Evolutionary conservation across 1,140 invertebrate genomes (phyloP), one percentile per base, ranked within the genome.

Genomic region (Orussus abietinus): DNA sequence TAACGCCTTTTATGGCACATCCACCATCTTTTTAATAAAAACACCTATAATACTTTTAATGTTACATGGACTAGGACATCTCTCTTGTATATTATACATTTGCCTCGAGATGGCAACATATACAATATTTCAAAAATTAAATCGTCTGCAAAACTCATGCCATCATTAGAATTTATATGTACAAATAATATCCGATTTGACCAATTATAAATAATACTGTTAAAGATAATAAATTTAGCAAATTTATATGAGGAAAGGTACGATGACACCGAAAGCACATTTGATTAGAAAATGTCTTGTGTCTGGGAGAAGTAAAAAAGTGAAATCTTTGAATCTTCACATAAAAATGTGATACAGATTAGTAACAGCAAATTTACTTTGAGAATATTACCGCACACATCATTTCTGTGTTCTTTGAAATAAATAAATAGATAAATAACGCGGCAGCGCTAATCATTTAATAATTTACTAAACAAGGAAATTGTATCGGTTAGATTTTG

Each of bases 181-280:
- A 53, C 44, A 61, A 51, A 58, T 44, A 48, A 55, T 50, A 50
- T 56, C 49, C 47, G 37, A 50, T 51, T 22, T 22, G 13, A 57
- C 41, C 37, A 51, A 52, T 48, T 51, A 54, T 35, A 57, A 58
- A 55, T 62, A 64, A 61, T 61, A 66, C 47, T 61, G 56, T 41
- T 37, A 20, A 52, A 46, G 51, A 43, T 43, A 41, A 41, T 41
- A 19, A 43, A 33, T 18, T 36, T 30, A 19, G 17, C n/a, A 18
- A 38, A 15, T 38, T 25, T 34, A 17, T 37, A 38, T 46, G 42
- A 40, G 29, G 34, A 45, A 33, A 12, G 36, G 36, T 45, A 42
- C 33, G 41, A 42, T 29, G 28, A n/a, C 28, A 33, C 3, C 10
- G 48, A 42, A 30, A 47, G 34, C 28, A 53, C 17, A 39, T 51